Evolutionary conservation across 53 echinoderm and acorn worm genomes (phyloP).

Genomic region (Apostichopus leukothele): DNA sequence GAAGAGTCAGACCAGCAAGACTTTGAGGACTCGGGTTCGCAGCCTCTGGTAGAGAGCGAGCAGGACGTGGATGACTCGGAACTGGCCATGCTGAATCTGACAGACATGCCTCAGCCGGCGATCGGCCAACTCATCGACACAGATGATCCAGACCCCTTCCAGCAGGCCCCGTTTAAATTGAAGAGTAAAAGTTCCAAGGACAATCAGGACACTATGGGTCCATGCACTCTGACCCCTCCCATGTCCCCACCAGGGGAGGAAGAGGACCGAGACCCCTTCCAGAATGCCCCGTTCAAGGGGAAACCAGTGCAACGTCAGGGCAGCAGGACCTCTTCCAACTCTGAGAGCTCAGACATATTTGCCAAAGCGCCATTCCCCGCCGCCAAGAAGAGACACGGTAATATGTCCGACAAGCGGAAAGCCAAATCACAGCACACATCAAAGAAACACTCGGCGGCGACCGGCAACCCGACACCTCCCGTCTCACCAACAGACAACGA

Average conservation of each 20-base stretch:
- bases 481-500: conserved; percentile 86
- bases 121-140: conserved; percentile 85
- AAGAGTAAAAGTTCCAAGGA: conserved; percentile 57
- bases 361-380: conserved; percentile 89
- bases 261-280: conserved; percentile 72
- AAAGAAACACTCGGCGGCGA: conserved; percentile 71
- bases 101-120: conserved; percentile 69
- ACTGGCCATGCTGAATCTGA: conserved; percentile 81
- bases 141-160: conserved; percentile 80
- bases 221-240: conserved; percentile 91
- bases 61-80: conserved; percentile 86
- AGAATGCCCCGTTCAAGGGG: conserved; percentile 75
- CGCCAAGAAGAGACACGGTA: conserved; percentile 83
- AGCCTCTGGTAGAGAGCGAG: conserved; percentile 62
- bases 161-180: conserved; percentile 76
- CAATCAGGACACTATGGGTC: conserved; percentile 68
- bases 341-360: conserved; percentile 90
- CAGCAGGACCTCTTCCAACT: conserved; percentile 84
- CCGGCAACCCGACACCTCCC: conserved; percentile 93
- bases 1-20: conserved; percentile 71
- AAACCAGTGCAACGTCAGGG: conserved; percentile 72
- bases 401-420: conserved; percentile 64
- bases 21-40: conserved; percentile 56
- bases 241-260: conserved; percentile 90
- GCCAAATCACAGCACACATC: conserved; percentile 89